Evolutionary conservation across 2,797 vertebrate species (phyloP).

Genomic region (Rhyacichthys aspro): DNA sequence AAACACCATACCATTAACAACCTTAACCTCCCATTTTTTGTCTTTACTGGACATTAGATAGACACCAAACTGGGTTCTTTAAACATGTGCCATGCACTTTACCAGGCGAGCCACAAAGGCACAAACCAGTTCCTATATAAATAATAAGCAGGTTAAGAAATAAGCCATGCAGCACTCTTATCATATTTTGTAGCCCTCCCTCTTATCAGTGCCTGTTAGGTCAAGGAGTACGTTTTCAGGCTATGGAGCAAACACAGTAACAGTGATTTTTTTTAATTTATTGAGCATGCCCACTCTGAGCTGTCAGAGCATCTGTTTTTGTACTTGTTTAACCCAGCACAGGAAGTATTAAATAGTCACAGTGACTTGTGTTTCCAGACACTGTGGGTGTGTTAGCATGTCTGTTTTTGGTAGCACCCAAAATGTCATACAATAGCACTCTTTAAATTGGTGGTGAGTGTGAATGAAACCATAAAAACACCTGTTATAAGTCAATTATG

Average conservation of each 20-base stretch:
- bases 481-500: conserved; percentile 48
- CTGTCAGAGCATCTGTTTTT: conserved; percentile 44
- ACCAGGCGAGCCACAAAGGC: too few species aligned
- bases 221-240: too few species aligned
- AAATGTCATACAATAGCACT: conserved; percentile 45
- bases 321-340: conserved; percentile 45
- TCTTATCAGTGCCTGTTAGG: too few species aligned
- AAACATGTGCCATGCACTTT: too few species aligned
- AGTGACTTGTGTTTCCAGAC: conserved; percentile 51
- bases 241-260: too few species aligned
- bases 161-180: too few species aligned
- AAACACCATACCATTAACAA: too few species aligned
- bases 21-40: too few species aligned
- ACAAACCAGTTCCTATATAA: too few species aligned
- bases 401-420: conserved; percentile 33
- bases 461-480: conserved; percentile 36
- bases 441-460: conserved; percentile 43
- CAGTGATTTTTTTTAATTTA: conserved; percentile 9
- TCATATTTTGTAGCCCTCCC: too few species aligned
- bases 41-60: not conserved
- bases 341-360: conserved; percentile 61
- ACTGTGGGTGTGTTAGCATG: conserved; percentile 24
- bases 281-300: not conserved
- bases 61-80: too few species aligned
- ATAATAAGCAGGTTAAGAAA: too few species aligned